phyloP scores from a whole-genome alignment of 2,888 invertebrate species.

The Oxycera nigricornis region DNA sequence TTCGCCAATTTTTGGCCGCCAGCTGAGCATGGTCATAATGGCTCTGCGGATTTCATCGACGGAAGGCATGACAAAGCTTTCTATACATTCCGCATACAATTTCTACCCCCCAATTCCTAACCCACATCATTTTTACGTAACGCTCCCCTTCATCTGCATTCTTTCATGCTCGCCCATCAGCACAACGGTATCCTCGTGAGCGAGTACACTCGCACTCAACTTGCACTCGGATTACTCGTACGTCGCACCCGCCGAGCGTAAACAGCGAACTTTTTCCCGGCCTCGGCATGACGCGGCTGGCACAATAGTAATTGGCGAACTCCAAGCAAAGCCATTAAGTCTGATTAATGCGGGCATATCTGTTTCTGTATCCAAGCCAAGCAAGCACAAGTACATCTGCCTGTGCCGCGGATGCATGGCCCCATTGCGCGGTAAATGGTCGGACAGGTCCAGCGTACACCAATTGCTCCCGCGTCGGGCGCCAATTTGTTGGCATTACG shows the following conservation, averaged over 20 bases:
- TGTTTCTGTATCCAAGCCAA: neutral
- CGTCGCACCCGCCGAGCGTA: neutral
- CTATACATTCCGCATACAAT: neutral
- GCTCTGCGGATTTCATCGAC: too few relatives aligned
- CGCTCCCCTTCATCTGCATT: neutral
- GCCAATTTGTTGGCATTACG: neutral
- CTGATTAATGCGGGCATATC: neutral
- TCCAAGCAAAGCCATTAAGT: constrained; percentile 11
- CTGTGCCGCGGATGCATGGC: neutral
- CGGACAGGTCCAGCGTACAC: neutral
- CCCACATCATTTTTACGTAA: neutral
- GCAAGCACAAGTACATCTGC: neutral
- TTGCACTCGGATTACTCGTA: constrained; percentile 21
- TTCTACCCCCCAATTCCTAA: neutral
- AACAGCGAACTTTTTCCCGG: neutral
- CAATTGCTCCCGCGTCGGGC: neutral
- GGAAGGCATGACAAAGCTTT: too few relatives aligned
- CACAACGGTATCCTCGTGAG: constrained; percentile 11
- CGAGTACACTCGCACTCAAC: constrained; percentile 3
- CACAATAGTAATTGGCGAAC: constrained; percentile 12
- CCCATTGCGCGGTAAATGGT: neutral
- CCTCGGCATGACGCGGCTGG: constrained; percentile 7
- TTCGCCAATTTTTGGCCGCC: too few relatives aligned
- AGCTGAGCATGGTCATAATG: too few relatives aligned
- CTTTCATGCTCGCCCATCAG: neutral